Evolutionary conservation across 2,113 vertebrate genomes (phyloP), one percentile per base, ranked within the genome.

Genomic region (Malurus melanocephalus): DNA sequence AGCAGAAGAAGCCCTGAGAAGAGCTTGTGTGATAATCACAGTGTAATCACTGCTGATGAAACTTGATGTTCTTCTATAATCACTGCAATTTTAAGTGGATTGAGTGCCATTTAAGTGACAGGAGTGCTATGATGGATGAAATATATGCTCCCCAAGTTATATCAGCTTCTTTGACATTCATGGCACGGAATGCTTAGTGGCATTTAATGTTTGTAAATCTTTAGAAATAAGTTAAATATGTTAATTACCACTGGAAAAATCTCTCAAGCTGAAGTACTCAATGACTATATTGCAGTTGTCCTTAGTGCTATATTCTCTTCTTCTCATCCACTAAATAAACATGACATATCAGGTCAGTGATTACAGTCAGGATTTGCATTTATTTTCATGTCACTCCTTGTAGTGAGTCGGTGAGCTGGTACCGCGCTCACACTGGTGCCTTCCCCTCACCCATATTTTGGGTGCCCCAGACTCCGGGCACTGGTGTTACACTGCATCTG

Each of bases 151-250:
- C 86, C 85, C 90, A 97, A 95, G 94, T 83, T 88, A 73, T 82
- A 78, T 64, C 75, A 93, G 84, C 76, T 79, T 91, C 94, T 92
- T 93, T 92, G 94, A 80, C 85, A 93, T 96, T 94, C 84, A 32
- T 71, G 65, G 91, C 92, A 77, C 93, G 81, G 83, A 96, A 91
- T 88, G 68, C 83, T 95, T 92, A 82, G 90, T 78, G 93, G 45
- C 85, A 96, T 85, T 87, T 66, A 61, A 81, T 95, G 85, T 95
- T 97, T 97, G 96, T 94, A 95, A 96, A 96, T 92, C 84, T 94
- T 87, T 45, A 90, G 90, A 93, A 95, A 93, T 93, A 92, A 91
- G 90, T 95, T 93, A 96, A 96, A 95, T 95, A 83, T 87, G 69
- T 95, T 96, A 96, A 96, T 96, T 96, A 64, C 74, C 89, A 30